Evolutionary conservation across 2,797 vertebrate genomes (phyloP), one percentile per base, ranked within the genome.

Genomic region (Eidolon dupreanum): DNA sequence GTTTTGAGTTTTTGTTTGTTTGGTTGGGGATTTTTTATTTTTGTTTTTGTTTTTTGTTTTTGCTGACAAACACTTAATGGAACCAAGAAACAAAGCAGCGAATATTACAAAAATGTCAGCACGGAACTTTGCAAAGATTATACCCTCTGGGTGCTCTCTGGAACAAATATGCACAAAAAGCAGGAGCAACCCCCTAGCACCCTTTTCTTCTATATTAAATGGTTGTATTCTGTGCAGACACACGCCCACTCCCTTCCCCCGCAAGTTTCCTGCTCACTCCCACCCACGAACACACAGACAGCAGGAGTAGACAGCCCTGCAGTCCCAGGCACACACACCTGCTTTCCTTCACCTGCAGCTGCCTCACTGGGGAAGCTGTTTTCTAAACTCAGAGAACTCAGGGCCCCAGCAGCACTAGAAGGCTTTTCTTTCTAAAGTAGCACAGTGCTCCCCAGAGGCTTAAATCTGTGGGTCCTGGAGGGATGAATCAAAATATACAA

Each of bases 401-500:
- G 82, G 33, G 26, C 79, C 82, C 36, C n/a, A 59, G 51, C n/a
- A 55, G 51, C 31, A 82, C 71, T 49, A 53, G 85, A 65, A 46
- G 93, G 70, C 79, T 90, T 78, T 77, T 74, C 70, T 93, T 88
- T 88, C 51, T 78, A 24, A 90, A 78, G 95, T 4, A 61, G 61
- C 65, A 53, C 49, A 19, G 26, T 70, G 84, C 49, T 93, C 41
- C 66, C 51, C 1, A 0, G 66, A 95, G 81, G 57, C 93, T 93
- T 70, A 77, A 73, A 38, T 97, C 66, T 79, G 79, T 13, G 33
- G 43, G 46, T 96, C 84, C 81, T 92, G 8, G 83, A 89, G 94
- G 86, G 61, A 92, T 66, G 77, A 88, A 71, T 90, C 92, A 95
- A 93, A 97, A 94, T 43, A 96, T 5, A 90, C 75, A 96, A 20